phyloP scores from a whole-genome alignment of 1,140 invertebrate genomes.

The Chironomus tepperi region DNA sequence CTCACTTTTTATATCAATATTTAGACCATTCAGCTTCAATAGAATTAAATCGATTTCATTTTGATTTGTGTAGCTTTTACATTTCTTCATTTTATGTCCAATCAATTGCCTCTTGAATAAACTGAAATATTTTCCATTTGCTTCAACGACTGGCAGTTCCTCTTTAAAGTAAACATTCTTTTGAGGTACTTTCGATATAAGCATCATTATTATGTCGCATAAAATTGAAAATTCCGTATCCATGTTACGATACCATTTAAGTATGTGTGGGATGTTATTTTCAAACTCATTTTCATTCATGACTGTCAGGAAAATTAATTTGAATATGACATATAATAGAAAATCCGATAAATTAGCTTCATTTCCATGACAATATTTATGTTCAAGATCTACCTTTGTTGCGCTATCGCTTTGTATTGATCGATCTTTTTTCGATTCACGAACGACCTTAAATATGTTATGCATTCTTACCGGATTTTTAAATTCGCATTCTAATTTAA shows the following conservation, averaged over 20 bases:
- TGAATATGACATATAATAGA: neutral
- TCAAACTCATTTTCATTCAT: neutral
- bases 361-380: slow-evolving; percentile 23
- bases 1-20: slow-evolving; percentile 39
- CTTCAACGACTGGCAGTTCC: slow-evolving; percentile 19
- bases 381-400: neutral
- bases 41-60: slow-evolving; percentile 60
- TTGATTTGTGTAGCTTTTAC: slow-evolving; percentile 60
- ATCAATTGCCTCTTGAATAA: slow-evolving; percentile 72
- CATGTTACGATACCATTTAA: neutral
- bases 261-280: neutral
- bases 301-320: neutral
- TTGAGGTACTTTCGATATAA: slow-evolving; percentile 34
- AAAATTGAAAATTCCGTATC: neutral
- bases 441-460: slow-evolving; percentile 71
- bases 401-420: neutral
- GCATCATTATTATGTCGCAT: slow-evolving; percentile 25
- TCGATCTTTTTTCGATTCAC: slow-evolving; percentile 39
- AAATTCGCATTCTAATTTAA: slow-evolving; percentile 77
- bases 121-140: slow-evolving; percentile 48
- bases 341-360: slow-evolving; percentile 9
- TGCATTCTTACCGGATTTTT: slow-evolving; percentile 75
- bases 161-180: slow-evolving; percentile 25
- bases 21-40: slow-evolving; percentile 37
- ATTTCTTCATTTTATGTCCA: slow-evolving; percentile 60